A percentile compares a stretch with the other conserved stretches of the same genome.
Conservation (phyloP, 1,140 invertebrate species). For the Drosophila busckii region DNA sequence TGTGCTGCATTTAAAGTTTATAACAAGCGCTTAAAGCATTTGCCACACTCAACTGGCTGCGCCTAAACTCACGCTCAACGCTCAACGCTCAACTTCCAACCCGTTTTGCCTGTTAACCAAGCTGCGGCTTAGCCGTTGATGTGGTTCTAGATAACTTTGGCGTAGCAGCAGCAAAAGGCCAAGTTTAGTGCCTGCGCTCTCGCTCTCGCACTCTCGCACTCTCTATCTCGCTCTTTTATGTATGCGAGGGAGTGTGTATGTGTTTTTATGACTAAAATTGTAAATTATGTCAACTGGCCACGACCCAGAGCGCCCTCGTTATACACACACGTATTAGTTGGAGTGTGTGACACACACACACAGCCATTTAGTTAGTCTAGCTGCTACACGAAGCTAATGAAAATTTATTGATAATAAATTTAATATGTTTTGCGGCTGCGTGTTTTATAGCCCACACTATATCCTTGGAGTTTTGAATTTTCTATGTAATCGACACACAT, state of each 20-base stretch:
- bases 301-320: slow-evolving; percentile 71
- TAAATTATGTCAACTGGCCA: slow-evolving; percentile 75
- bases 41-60: too few relatives aligned
- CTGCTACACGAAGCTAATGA: slow-evolving; percentile 72
- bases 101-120: too few relatives aligned
- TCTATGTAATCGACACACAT: slow-evolving; percentile 40
- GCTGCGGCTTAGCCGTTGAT: slow-evolving; percentile 31
- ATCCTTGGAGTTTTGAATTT: slow-evolving; percentile 46
- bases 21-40: too few relatives aligned
- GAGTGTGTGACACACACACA: slow-evolving; percentile 22
- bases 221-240: too few relatives aligned
- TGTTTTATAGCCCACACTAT: slow-evolving; percentile 41
- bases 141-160: slow-evolving; percentile 37
- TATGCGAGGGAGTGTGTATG: slow-evolving; percentile 13
- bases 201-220: too few relatives aligned
- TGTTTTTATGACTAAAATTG: slow-evolving; percentile 73
- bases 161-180: slow-evolving; percentile 33
- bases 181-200: slow-evolving; percentile 32
- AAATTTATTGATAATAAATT: slow-evolving; percentile 78
- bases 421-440: slow-evolving; percentile 63
- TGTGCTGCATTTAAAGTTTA: too few relatives aligned
- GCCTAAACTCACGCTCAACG: too few relatives aligned
- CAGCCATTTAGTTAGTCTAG: slow-evolving; percentile 15
- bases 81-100: too few relatives aligned
- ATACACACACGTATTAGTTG: slow-evolving; percentile 64